Base-by-base conservation (phyloP, 30 jellyfish, hydroid and myxozoan species). In the Hydractinia echinata region DNA sequence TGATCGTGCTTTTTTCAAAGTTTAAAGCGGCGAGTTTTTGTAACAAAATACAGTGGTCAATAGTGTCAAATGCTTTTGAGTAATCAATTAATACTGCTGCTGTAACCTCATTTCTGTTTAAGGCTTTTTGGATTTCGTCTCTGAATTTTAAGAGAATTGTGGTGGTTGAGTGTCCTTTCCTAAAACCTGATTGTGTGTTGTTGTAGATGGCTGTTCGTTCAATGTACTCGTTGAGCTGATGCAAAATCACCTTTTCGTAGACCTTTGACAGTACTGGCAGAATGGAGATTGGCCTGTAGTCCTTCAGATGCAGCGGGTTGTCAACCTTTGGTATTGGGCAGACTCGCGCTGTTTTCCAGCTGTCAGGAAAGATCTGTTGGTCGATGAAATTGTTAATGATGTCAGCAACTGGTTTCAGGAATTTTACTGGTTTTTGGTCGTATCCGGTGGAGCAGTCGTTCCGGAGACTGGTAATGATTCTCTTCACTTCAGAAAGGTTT, bases 321-420 rank as follows among this genome's bases (percentile, higher is more conserved):
- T 58, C 69, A 58, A 58, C 69, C 18, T 58, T 58, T 58, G 69
- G 69, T 58, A 58, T 58, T 13, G 69, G 69, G 69, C 69, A 58
- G 18, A 58, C 69, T 11, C 69, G 69, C 15, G 69, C 69, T 58
- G 16, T 58, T 58, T 58, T 58, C 69, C 69, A 58, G 15, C 19
- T 13, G 15, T 58, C 19, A 11, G 69, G 69, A 58, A 58, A 58
- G 15, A 18, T 58, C 18, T 58, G 15, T 13, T 18, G 18, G 18
- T 58, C 69, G 69, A 58, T 58, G 18, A 3, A 58, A 0, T 13
- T 58, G 69, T 18, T 58, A 11, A 58, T 58, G 69, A 58, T 13
- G 18, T 30, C 44, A 30, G 44, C 44, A 30, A 30, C 44, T 30
- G 44, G 44, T 30, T 30, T 30, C 44, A 30, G 44, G 44, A 30